A percentile compares a stretch with the other conserved stretches of the same genome.
Conservation (phyloP, 2,888 invertebrate genomes). For the Epirrhoe alternata region DNA sequence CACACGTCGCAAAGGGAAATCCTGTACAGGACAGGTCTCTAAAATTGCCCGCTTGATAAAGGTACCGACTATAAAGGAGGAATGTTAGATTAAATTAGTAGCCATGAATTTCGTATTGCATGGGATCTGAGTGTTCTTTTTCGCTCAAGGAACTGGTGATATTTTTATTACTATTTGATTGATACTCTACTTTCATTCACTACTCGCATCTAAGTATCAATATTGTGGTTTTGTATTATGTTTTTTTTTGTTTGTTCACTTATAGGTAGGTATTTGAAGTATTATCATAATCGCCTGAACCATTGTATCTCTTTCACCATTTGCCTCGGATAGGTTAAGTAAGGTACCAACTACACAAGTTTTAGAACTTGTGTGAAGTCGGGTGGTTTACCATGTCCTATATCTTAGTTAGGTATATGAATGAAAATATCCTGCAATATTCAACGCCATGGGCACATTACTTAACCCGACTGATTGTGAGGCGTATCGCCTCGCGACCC, state of each 20-base stretch:
- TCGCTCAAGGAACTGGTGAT: background rate
- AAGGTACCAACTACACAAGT: too few relatives aligned
- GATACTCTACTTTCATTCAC: too few relatives aligned
- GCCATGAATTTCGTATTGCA: conserved; percentile 27
- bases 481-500: conserved; percentile 36
- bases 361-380: too few relatives aligned
- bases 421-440: conserved; percentile 21
- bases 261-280: too few relatives aligned
- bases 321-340: too few relatives aligned
- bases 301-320: too few relatives aligned
- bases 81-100: conserved; percentile 40
- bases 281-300: too few relatives aligned
- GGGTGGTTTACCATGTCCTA: too few relatives aligned
- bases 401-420: background rate
- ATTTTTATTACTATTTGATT: background rate
- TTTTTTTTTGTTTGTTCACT: too few relatives aligned
- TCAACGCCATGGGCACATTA: conserved; percentile 27
- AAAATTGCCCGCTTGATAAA: conserved; percentile 78
- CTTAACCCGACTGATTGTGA: conserved; percentile 35
- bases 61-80: conserved; percentile 50
- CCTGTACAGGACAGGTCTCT: conserved; percentile 83
- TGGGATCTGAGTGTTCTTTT: background rate
- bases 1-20: conserved; percentile 83
- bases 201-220: too few relatives aligned
- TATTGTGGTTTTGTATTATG: too few relatives aligned